Evolutionary conservation across 2,888 invertebrate species (phyloP).

Genomic region (Latheticus oryzae): DNA sequence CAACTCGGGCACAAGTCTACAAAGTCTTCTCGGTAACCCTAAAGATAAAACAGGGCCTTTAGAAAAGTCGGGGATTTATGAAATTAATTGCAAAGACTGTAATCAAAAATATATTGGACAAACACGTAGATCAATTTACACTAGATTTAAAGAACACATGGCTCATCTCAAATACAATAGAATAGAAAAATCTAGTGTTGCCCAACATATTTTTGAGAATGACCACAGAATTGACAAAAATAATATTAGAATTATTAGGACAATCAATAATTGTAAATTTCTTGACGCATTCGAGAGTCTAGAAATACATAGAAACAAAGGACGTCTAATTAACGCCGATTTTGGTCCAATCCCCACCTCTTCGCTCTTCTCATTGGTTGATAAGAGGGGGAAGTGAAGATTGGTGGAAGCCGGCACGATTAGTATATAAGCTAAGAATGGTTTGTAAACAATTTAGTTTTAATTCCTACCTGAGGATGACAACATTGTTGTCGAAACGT

Average conservation of each 20-base stretch:
- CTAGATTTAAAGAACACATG: constrained; percentile 3
- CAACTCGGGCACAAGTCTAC: too few relatives aligned
- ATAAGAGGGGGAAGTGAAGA: too few relatives aligned
- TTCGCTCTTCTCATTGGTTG: background rate
- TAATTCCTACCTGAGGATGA: too few relatives aligned
- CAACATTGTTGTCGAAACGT: too few relatives aligned
- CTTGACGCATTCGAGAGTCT: constrained; percentile 1
- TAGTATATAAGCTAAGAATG: constrained; percentile 2
- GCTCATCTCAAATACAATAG: background rate
- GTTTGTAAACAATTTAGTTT: too few relatives aligned
- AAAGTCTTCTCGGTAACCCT: too few relatives aligned
- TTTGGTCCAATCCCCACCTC: background rate
- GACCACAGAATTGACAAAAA: too few relatives aligned
- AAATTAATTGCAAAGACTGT: too few relatives aligned
- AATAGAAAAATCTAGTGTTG: constrained; percentile 1
- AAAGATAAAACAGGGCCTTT: background rate
- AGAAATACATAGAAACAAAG: background rate
- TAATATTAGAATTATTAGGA: background rate
- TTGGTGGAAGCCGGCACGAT: too few relatives aligned
- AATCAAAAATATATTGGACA: constrained; percentile 1
- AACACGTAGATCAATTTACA: constrained; percentile 1
- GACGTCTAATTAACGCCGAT: background rate
- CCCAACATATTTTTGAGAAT: constrained; percentile 5
- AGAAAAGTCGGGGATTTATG: constrained; percentile 2
- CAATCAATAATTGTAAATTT: constrained; percentile 1